Conservation (phyloP, 2,113 vertebrate species). For the Alethe diademata region DNA sequence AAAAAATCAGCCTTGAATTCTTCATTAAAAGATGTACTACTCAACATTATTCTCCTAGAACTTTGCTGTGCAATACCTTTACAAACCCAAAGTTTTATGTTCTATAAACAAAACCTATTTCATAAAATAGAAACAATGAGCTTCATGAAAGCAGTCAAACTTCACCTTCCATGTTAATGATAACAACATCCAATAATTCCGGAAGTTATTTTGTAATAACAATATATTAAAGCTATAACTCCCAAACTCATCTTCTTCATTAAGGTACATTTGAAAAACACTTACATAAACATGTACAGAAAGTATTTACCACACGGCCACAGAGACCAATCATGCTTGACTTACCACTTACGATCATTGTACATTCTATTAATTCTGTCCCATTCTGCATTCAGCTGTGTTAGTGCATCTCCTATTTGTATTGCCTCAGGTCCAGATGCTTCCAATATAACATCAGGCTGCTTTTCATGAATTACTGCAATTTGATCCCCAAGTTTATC, state of each 20-base stretch:
- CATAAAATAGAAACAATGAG: neutral
- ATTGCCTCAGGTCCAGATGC: conserved; percentile 84
- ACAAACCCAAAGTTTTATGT: neutral
- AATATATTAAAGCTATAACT: neutral
- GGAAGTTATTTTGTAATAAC: neutral
- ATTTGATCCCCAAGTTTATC: conserved; percentile 88
- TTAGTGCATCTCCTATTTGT: conserved; percentile 85
- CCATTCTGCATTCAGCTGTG: conserved; percentile 90
- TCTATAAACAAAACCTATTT: neutral
- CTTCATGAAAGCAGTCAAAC: neutral
- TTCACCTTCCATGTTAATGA: neutral
- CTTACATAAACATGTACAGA: neutral
- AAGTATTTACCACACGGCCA: neutral
- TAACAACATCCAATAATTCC: neutral
- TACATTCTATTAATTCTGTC: conserved; percentile 91
- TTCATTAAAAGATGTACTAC: neutral
- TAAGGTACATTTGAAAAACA: neutral
- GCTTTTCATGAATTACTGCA: conserved; percentile 84
- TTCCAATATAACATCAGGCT: conserved; percentile 85
- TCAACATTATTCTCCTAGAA: neutral
- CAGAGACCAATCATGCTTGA: neutral
- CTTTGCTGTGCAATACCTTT: neutral
- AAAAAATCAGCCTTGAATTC: neutral
- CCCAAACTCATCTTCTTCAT: neutral
- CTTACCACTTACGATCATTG: conserved; percentile 88